A percentile compares a stretch with the other conserved stretches of the same genome.
These are phyloP conservation scores for Pseudomyrmex concolor DNA, from an alignment of 1,140 invertebrate genomes.

Conservation along the genomic window DNA sequence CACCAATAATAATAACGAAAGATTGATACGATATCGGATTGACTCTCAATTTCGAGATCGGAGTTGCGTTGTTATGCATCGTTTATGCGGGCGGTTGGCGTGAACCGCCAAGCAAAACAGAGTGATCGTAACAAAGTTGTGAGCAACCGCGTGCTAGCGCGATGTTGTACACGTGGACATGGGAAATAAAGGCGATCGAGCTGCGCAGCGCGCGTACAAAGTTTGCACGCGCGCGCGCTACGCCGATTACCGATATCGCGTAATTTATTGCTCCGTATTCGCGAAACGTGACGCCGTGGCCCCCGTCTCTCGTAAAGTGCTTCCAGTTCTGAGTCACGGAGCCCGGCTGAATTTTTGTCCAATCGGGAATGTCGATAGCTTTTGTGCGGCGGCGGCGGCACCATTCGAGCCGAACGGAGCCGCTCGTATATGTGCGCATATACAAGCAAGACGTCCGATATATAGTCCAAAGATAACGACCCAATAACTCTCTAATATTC, in stretches of 20 bases:
- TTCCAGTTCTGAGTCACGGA: conserved; percentile 80
- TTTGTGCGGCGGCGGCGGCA: conserved; percentile 59
- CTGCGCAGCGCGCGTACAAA: conserved; percentile 53
- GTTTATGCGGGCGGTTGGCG: conserved; percentile 1
- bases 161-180: conserved; percentile 57
- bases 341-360: conserved; percentile 78
- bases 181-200: conserved; percentile 61
- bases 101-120: conserved; percentile 17
- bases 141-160: conserved; percentile 28
- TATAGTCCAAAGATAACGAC: conserved; percentile 70
- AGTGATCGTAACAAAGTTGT: conserved; percentile 48
- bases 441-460: conserved; percentile 43
- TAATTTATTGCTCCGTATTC: conserved; percentile 83
- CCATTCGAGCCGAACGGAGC: conserved; percentile 65
- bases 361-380: conserved; percentile 81
- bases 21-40: conserved; percentile 12
- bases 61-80: conserved; percentile 40
- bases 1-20: conserved; percentile 14
- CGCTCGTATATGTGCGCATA: conserved; percentile 1
- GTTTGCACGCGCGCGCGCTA: conserved; percentile 70
- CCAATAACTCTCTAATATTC: conserved; percentile 74
- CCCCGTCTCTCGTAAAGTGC: conserved; percentile 78
- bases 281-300: conserved; percentile 79
- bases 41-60: neutral
- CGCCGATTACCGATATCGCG: conserved; percentile 83